These are phyloP conservation scores for Hippoglossus hippoglossus DNA, from an alignment of 2,797 vertebrate genomes.

Conservation along the genomic window DNA sequence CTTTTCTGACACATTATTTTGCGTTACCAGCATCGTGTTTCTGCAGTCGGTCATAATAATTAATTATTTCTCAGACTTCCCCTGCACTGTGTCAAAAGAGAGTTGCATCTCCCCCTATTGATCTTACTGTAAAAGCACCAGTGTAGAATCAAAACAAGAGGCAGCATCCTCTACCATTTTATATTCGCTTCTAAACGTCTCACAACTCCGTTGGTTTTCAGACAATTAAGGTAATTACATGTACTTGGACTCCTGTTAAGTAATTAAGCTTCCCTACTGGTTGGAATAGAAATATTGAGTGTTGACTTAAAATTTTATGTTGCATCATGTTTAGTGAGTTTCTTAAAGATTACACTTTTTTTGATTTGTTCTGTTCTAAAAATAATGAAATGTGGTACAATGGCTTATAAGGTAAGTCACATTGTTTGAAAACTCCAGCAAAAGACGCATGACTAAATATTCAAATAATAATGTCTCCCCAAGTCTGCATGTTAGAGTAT, in stretches of 20 bases:
- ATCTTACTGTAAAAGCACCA: slow-evolving; percentile 52
- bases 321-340: no score
- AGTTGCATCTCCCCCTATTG: slow-evolving; percentile 77
- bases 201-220: neutral
- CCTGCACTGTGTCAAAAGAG: slow-evolving; percentile 49
- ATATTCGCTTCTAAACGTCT: neutral
- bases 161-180: neutral
- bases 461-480: neutral
- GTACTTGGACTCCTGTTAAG: no score
- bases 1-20: slow-evolving; percentile 44
- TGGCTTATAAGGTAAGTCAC: neutral
- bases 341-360: no score
- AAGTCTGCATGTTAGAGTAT: neutral
- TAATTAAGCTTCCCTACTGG: no score
- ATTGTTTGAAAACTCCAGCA: neutral
- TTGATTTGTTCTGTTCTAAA: no score
- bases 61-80: slow-evolving; percentile 35
- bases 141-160: neutral
- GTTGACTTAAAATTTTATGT: no score
- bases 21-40: slow-evolving; percentile 36
- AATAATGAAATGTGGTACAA: neutral
- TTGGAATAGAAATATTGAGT: no score
- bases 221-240: no score
- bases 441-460: slow-evolving; percentile 1
- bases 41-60: slow-evolving; percentile 41